Base-by-base conservation (phyloP, 2,113 vertebrate genomes). In the Halcyon senegalensis region DNA sequence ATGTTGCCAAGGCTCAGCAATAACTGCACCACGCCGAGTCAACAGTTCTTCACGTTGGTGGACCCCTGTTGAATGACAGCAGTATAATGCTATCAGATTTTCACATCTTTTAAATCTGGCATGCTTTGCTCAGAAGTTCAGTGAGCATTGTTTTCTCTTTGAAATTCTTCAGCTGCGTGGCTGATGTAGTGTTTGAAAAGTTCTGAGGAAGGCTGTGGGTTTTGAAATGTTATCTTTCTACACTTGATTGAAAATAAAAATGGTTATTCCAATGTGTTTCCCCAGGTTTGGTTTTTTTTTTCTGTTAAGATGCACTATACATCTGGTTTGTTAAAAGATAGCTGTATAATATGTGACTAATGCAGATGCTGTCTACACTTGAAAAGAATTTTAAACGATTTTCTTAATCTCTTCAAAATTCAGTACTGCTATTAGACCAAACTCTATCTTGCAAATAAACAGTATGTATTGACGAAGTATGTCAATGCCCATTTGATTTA, bases 101-200 rank as follows among this genome's bases (percentile, higher is more conserved):
- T 94, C 89, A 82, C 69, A 58, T 91, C 87, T 97, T 84, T 95
- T 84, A 74, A 89, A 93, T 87, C 84, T 90, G 72, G 46, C 21
- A 2, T 91, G 59, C 82, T 95, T 87, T 94, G 84, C 87, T 94
- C 70, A 84, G 68, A 88, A 95, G 90, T 93, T 96, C 74, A 90
- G 43, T 63, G 73, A 88, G 28, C 86, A 82, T 81, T 94, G 80
- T 82, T 96, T 97, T 84, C 69, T 93, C 66, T 95, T 89, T 84
- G 86, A 91, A 94, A 76, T 94, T 93, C 62, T 91, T 96, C 74
- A 80, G 81, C 91, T 96, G 41, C 18, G 4, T 64, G 74, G 69
- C 69, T 95, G 56, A 85, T 89, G 69, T 10, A 31, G 70, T 16
- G 3, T 84, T 89, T 82, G 73, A 62, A 84, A 92, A 84, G 69